These are phyloP conservation scores for Ceratina calcarata DNA, from an alignment of 1,140 invertebrate genomes.

Conservation along the genomic window DNA sequence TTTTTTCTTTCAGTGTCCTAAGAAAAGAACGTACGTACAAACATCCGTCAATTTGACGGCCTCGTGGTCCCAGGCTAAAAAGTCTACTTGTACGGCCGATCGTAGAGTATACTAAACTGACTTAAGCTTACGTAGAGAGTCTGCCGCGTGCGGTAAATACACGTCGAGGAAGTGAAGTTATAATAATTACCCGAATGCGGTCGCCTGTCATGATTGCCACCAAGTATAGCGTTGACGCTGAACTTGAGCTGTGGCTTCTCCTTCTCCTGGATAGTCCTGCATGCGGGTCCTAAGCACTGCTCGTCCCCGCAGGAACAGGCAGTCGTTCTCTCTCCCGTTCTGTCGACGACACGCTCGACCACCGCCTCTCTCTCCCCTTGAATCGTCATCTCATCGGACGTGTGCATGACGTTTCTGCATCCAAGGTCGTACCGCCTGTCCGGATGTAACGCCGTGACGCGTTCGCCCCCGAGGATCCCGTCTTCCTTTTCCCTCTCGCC, in stretches of 20 bases:
- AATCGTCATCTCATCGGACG: slow-evolving; percentile 64
- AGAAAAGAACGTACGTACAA: too few relatives aligned
- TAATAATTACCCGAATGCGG: slow-evolving; percentile 75
- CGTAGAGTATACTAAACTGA: too few relatives aligned
- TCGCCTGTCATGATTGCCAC: slow-evolving; percentile 81
- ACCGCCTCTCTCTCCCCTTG: slow-evolving; percentile 61
- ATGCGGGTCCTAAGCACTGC: slow-evolving; percentile 69
- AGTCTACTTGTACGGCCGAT: background rate
- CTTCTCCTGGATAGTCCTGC: slow-evolving; percentile 76
- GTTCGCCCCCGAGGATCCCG: slow-evolving; percentile 56
- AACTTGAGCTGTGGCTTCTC: slow-evolving; percentile 93
- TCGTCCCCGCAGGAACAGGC: slow-evolving; percentile 76
- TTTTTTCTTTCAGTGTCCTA: too few relatives aligned
- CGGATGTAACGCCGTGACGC: slow-evolving; percentile 57
- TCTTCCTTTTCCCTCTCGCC: slow-evolving; percentile 64
- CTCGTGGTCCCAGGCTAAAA: too few relatives aligned
- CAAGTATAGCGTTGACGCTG: slow-evolving; percentile 94
- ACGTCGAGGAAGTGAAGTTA: background rate
- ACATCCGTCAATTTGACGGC: too few relatives aligned
- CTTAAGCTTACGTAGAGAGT: background rate
- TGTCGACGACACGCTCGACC: slow-evolving; percentile 69
- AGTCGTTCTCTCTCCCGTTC: slow-evolving; percentile 72
- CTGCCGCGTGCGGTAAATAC: background rate
- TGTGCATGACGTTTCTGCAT: slow-evolving; percentile 66
- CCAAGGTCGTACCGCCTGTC: slow-evolving; percentile 72